Evolutionary conservation across 2,888 invertebrate genomes (phyloP).

Genomic region (Oscheius sp.): DNA sequence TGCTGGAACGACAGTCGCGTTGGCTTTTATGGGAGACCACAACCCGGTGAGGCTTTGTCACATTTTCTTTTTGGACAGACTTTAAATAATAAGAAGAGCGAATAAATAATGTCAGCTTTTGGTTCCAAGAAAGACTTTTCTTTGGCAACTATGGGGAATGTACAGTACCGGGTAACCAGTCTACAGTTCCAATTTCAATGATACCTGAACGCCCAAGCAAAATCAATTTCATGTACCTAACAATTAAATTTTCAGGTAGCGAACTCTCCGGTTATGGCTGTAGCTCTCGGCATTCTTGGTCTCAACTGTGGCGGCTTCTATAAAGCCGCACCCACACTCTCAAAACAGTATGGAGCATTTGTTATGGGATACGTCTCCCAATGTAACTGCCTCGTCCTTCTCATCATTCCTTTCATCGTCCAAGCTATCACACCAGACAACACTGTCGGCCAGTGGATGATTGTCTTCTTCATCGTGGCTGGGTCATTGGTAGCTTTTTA

Average conservation of each 20-base stretch:
- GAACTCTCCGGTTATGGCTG: conserved; percentile 34
- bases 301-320: conserved; percentile 61
- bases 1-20: conserved; percentile 45
- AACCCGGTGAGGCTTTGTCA: conserved; percentile 22
- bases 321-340: conserved; percentile 65
- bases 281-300: conserved; percentile 38
- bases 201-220: no score
- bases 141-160: no score
- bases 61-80: no score
- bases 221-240: no score
- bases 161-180: no score
- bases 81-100: no score
- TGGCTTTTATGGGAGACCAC: conserved; percentile 46
- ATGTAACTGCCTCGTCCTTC: conserved; percentile 56
- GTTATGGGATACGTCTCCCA: conserved; percentile 68
- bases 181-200: no score
- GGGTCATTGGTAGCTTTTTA: conserved; percentile 36
- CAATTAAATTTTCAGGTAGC: neutral
- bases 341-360: conserved; percentile 62
- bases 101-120: no score
- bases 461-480: conserved; percentile 43
- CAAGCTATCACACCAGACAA: conserved; percentile 54
- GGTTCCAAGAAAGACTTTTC: no score
- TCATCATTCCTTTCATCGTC: conserved; percentile 55
- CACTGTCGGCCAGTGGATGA: conserved; percentile 52